Conservation (phyloP, 2,888 invertebrate genomes). For the Sphaerophoria rueppellii region DNA sequence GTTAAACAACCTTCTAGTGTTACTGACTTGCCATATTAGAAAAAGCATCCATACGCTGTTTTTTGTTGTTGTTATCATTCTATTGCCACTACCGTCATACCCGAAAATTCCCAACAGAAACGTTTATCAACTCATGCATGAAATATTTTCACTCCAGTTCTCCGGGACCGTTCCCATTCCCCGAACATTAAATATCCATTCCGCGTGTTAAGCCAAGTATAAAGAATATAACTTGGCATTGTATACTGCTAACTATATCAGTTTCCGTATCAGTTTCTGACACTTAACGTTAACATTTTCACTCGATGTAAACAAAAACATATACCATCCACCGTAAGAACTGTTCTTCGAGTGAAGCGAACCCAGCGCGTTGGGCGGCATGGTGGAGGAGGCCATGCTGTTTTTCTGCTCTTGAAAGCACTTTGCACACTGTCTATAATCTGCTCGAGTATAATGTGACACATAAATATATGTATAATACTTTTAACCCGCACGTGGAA, state of each 20-base stretch:
- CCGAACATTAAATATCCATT: neutral
- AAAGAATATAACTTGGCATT: neutral
- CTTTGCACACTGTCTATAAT: slow-evolving; percentile 38
- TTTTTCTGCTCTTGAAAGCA: slow-evolving; percentile 16
- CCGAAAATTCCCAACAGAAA: neutral
- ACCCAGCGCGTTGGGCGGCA: too few species aligned
- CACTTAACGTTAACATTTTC: neutral
- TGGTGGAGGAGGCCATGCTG: neutral
- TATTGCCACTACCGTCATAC: neutral
- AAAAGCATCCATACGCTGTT: neutral
- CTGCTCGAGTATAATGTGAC: slow-evolving; percentile 15
- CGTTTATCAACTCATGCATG: slow-evolving; percentile 9
- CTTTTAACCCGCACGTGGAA: slow-evolving; percentile 23
- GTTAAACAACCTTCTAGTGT: neutral
- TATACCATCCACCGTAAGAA: slow-evolving; percentile 27
- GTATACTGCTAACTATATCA: neutral
- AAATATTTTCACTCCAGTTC: neutral
- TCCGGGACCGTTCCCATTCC: neutral
- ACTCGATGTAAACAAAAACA: neutral
- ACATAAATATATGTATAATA: neutral
- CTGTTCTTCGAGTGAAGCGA: neutral
- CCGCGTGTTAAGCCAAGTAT: neutral
- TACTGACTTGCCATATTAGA: neutral
- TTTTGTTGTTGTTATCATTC: neutral
- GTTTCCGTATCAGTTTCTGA: slow-evolving; percentile 20